Base-by-base conservation (phyloP, 2,888 invertebrate genomes). In the Leptopilina myrica region DNA sequence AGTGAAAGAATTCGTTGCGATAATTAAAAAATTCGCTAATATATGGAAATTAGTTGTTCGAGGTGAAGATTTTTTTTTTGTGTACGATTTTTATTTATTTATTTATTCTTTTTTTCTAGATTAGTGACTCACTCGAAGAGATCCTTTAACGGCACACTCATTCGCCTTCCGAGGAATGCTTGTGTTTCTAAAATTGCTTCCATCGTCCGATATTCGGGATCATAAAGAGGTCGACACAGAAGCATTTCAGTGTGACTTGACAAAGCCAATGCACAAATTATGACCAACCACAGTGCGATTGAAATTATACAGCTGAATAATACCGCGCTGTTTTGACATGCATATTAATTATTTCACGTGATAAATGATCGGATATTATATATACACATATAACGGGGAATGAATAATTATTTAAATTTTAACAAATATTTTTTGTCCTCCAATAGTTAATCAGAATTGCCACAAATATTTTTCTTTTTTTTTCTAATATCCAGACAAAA, bases 161-260 rank as follows among this genome's bases (percentile, higher is more conserved):
- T 79, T 92, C 92, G 85, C 93, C 92, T 86, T 26, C 91, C 91
- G 1, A 91, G 80, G 78, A 91, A 89, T 8, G 83, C 80, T 79
- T 83, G 87, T 9, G 89, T 89, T 81, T 96, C 96, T 81, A 96
- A 92, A 46, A 96, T 92, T 82, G 94, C 93, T 78, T 94, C 93
- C 65, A 96, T 91, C 14, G 94, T 93, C 49, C 92, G 92, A 87
- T 95, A 96, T 81, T 95, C 93, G 0, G 95, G 94, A 79, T 94
- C 95, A 92, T 95, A 95, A 64, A 97, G 92, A 0, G 96, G 95
- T 78, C 95, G 94, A 86, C 96, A 97, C 0, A 96, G 92, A 86
- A 96, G 94, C 79, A 94, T 93, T 91, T 95, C 94, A 15, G 94
- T 94, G 87, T 95, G 95, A 20, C 94, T 95, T 15, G 95, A 94